Conservation (phyloP, 1,140 invertebrate genomes). For the Neoseiulus cucumeris region DNA sequence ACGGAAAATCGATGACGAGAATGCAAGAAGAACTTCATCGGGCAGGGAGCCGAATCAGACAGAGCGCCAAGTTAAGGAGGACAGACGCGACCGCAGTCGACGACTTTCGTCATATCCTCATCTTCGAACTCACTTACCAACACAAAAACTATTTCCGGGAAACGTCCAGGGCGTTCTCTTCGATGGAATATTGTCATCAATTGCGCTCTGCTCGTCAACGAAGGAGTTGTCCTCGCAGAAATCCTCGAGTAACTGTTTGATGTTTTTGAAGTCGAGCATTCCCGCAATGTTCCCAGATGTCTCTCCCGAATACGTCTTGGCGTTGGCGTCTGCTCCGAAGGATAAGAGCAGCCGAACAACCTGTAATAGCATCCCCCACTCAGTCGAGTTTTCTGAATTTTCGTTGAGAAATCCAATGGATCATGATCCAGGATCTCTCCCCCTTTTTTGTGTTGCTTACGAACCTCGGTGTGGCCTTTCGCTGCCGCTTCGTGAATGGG, state of each 20-base stretch:
- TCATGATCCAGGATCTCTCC: no score
- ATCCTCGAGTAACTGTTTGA: neutral
- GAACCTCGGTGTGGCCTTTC: constrained; percentile 8
- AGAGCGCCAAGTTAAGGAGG: no score
- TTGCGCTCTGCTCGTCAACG: neutral
- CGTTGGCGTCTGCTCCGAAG: neutral
- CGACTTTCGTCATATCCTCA: no score
- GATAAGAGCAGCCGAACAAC: neutral
- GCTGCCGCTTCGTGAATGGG: neutral
- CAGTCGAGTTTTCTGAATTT: no score
- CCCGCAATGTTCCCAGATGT: neutral
- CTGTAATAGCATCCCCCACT: neutral
- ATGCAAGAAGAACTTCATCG: no score
- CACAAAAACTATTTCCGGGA: neutral
- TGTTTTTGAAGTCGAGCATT: neutral
- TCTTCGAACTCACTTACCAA: neutral
- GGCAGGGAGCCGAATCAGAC: no score
- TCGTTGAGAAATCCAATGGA: no score
- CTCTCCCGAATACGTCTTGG: constrained; percentile 1
- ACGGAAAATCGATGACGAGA: no score
- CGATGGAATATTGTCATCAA: neutral
- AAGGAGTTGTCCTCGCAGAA: neutral
- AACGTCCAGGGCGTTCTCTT: neutral
- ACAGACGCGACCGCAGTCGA: no score
- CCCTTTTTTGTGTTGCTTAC: no score